Evolutionary conservation across 2,113 vertebrate species (phyloP).

Genomic region (Bucco capensis): DNA sequence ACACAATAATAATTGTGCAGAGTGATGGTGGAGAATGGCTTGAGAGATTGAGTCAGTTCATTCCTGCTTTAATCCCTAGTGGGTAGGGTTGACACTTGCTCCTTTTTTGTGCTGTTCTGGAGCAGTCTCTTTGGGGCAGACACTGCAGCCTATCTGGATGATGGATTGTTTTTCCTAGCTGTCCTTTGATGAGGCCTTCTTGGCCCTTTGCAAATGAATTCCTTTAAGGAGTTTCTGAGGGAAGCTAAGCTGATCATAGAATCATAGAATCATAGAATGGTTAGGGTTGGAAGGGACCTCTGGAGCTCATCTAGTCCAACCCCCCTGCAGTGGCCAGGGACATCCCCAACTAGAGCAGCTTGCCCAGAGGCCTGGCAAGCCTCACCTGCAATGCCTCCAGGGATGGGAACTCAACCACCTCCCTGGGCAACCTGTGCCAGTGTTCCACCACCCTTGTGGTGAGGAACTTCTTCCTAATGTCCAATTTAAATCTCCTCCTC

Average conservation of each 20-base stretch:
- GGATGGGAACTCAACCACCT: too few relatives aligned
- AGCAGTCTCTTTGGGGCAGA: neutral
- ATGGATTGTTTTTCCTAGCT: neutral
- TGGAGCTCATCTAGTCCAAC: too few relatives aligned
- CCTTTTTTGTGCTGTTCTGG: neutral
- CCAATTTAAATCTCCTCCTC: too few relatives aligned
- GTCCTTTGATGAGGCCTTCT: neutral
- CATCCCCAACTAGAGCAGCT: too few relatives aligned
- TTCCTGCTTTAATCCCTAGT: neutral
- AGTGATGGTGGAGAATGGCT: neutral
- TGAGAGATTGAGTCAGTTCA: neutral
- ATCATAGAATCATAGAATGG: too few relatives aligned
- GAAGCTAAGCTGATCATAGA: neutral
- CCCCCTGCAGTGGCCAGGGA: too few relatives aligned
- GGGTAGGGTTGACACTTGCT: neutral
- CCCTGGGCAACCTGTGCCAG: too few relatives aligned
- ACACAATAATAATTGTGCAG: neutral
- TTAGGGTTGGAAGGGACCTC: too few relatives aligned
- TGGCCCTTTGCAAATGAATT: neutral
- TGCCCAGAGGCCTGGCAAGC: too few relatives aligned
- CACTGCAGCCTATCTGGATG: neutral
- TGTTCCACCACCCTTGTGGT: too few relatives aligned
- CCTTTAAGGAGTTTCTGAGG: neutral
- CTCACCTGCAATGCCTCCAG: too few relatives aligned
- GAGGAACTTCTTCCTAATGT: too few relatives aligned